A percentile compares a stretch with the other conserved stretches of the same genome.
phyloP scores from a whole-genome alignment of 2,113 vertebrate genomes.

The Suricata suricatta region DNA sequence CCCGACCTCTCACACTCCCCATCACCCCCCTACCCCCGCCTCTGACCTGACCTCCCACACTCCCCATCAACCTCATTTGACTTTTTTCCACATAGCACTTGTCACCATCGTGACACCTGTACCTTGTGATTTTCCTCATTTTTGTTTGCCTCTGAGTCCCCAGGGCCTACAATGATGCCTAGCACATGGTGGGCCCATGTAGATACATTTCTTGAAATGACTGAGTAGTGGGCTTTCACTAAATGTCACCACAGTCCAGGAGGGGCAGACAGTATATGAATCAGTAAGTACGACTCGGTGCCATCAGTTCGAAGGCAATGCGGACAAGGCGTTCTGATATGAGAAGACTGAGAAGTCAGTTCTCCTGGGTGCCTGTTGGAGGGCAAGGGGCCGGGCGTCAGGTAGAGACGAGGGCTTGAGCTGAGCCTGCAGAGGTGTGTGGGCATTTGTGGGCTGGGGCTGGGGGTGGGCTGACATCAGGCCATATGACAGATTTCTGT shows the following conservation, averaged over 20 bases:
- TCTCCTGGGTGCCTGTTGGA: background rate
- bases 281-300: background rate
- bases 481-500: background rate
- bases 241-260: background rate
- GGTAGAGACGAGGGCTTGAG: too few species aligned
- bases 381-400: fast-evolving
- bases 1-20: background rate
- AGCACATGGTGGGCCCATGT: too few species aligned
- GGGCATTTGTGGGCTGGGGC: background rate
- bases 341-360: background rate
- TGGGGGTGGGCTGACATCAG: background rate
- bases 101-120: background rate
- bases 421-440: background rate
- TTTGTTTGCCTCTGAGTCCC: background rate
- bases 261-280: background rate
- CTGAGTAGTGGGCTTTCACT: background rate
- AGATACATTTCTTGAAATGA: background rate
- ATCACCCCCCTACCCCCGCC: background rate
- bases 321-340: background rate
- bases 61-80: background rate
- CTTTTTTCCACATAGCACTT: background rate
- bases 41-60: background rate
- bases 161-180: background rate
- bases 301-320: background rate
- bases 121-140: background rate